Evolutionary conservation across 2,113 vertebrate species (phyloP).

Genomic region (Zosterops pallidus): DNA sequence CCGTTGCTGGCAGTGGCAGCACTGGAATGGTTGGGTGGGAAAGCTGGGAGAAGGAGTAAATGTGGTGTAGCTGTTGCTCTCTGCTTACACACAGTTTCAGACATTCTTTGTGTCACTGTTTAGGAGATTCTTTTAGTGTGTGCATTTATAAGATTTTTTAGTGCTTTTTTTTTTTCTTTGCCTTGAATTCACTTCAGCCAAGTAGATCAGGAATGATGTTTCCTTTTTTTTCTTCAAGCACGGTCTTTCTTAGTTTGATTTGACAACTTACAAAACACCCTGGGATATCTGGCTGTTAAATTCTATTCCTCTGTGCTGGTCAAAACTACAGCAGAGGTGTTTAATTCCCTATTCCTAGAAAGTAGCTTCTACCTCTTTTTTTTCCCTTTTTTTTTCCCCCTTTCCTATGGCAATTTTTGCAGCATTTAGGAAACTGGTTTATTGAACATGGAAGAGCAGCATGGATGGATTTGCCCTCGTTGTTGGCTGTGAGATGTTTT

Average conservation of each 20-base stretch:
- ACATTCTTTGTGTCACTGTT: background rate
- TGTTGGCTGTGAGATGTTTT: background rate
- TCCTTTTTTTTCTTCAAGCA: background rate
- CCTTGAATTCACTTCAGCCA: background rate
- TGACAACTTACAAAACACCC: background rate
- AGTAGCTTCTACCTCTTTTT: background rate
- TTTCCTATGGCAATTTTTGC: background rate
- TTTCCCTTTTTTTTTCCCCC: no score
- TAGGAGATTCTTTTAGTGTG: background rate
- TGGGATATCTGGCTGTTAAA: background rate
- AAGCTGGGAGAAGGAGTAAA: background rate
- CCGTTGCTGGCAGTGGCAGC: background rate
- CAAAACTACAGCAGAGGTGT: background rate
- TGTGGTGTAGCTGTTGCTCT: background rate
- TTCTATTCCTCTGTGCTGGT: background rate
- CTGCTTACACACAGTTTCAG: background rate
- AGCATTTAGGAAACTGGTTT: background rate
- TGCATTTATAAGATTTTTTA: background rate
- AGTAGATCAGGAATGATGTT: background rate
- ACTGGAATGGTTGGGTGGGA: background rate
- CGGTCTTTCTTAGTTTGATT: background rate
- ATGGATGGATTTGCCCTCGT: background rate
- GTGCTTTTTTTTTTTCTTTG: background rate
- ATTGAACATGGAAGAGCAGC: background rate
- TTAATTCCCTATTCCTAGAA: background rate